phyloP scores from a whole-genome alignment of 1,140 invertebrate species.

The Spodoptera frugiperda region DNA sequence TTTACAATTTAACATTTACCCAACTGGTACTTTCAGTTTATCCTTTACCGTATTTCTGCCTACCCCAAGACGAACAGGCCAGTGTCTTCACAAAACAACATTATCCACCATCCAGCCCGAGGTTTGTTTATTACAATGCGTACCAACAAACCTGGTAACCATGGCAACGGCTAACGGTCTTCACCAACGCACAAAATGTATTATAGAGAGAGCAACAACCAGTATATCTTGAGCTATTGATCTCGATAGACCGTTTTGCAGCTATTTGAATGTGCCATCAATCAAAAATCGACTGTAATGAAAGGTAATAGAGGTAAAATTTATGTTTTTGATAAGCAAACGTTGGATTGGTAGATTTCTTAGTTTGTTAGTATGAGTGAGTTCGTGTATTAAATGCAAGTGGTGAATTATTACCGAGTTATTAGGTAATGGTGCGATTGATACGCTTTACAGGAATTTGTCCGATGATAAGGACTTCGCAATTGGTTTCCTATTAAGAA shows the following conservation, averaged over 20 bases:
- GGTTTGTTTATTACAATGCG: conserved; percentile 24
- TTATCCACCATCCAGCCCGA: conserved; percentile 14
- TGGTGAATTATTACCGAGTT: conserved; percentile 25
- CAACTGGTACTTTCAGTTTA: neutral
- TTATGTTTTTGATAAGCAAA: neutral
- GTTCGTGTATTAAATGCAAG: conserved; percentile 11
- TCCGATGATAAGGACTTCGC: neutral
- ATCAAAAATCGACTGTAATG: conserved; percentile 4
- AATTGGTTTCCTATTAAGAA: neutral
- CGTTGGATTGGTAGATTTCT: neutral
- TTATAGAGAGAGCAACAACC: conserved; percentile 49
- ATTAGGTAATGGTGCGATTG: conserved; percentile 7
- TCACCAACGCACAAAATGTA: conserved; percentile 50
- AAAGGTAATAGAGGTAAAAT: neutral
- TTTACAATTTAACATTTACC: too few relatives aligned
- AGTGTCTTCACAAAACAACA: conserved; percentile 25
- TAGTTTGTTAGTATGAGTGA: conserved; percentile 32
- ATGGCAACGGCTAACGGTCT: conserved; percentile 42
- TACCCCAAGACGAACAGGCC: conserved; percentile 10
- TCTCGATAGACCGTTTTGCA: conserved; percentile 21
- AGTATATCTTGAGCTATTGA: conserved; percentile 46
- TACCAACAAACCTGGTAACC: conserved; percentile 34
- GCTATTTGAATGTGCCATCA: neutral
- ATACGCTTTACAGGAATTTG: conserved; percentile 23
- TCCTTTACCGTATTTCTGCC: neutral